Evolutionary conservation across 1,140 invertebrate genomes (phyloP).

Genomic region (Ceratina australensis): DNA sequence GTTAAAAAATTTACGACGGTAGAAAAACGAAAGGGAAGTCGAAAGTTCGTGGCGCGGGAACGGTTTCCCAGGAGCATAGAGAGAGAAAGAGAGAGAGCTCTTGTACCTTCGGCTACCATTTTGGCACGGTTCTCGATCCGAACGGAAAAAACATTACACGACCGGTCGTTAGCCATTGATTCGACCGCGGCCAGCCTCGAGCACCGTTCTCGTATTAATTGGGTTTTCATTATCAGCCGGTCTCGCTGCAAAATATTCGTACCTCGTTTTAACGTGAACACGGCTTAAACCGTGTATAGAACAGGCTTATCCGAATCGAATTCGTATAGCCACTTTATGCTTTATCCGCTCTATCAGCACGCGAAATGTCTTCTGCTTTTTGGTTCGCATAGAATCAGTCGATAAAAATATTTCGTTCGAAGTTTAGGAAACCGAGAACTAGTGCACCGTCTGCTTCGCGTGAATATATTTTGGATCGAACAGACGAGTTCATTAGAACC

Average conservation of each 20-base stretch:
- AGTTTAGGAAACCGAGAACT: no score
- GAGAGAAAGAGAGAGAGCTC: no score
- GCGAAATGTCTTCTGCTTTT: no score
- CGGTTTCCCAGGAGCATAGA: neutral
- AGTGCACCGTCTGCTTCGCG: no score
- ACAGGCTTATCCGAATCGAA: no score
- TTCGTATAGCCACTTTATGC: no score
- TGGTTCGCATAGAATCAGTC: no score
- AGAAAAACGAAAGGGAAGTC: neutral
- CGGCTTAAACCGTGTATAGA: no score
- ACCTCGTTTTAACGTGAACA: neutral
- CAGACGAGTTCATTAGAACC: no score
- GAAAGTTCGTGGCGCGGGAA: neutral
- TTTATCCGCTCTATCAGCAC: no score
- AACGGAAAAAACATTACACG: neutral
- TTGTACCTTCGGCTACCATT: neutral
- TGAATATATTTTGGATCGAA: no score
- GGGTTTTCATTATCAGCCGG: constrained; percentile 12
- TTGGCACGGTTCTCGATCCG: neutral
- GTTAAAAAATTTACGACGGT: constrained; percentile 34
- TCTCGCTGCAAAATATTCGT: neutral
- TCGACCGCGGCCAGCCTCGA: neutral
- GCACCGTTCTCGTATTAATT: constrained; percentile 14
- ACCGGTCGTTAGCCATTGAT: constrained; percentile 1
- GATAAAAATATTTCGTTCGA: no score